Base-by-base conservation (phyloP, 2,888 invertebrate genomes). In the Ptilodon capucinus region DNA sequence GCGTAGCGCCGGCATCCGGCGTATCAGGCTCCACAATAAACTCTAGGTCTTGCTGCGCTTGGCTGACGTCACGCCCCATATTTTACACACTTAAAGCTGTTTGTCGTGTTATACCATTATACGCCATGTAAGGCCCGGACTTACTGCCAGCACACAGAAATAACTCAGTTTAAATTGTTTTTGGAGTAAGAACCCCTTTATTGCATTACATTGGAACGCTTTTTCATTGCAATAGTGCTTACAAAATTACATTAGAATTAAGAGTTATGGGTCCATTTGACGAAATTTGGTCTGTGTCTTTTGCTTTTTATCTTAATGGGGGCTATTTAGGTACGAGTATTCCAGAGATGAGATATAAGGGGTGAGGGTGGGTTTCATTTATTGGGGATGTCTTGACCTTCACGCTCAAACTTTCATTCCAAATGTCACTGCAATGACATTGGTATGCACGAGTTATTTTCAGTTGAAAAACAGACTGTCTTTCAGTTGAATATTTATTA, bases 51-150 rank as follows among this genome's bases (percentile, higher is more conserved):
- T 70, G 80, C 76, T 74, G 71, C 82, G 82, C 82, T 84, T 81
- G 82, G 84, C 79, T 86, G 84, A 84, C 85, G 84, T 83, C 84
- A 84, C 73, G 66, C 74, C 71, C 86, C 86, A 89, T 91, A 90
- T 84, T 88, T 91, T 85, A 90, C 83, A 86, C 86, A 87, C 86
- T 90, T 90, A 89, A 88, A 90, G 87, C 89, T 90, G 89, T 89
- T 90, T 90, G 91, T 89, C 88, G 88, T 86, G 88, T 90, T 86
- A 86, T 86, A 89, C 89, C 83, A 91, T 90, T 91, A 90, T 90
- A 86, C 85, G 86, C 77, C 83, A 83, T 88, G 89, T 90, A 89
- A 85, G 81, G 80, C 84, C 70, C 66, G 71, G 84, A 90, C 87
- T 90, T 90, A 88, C 80, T 84, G 86, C 88, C 82, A 78, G 75